Base-by-base conservation (phyloP, 2,797 vertebrate genomes). In the Tauraco hartlaubi region DNA sequence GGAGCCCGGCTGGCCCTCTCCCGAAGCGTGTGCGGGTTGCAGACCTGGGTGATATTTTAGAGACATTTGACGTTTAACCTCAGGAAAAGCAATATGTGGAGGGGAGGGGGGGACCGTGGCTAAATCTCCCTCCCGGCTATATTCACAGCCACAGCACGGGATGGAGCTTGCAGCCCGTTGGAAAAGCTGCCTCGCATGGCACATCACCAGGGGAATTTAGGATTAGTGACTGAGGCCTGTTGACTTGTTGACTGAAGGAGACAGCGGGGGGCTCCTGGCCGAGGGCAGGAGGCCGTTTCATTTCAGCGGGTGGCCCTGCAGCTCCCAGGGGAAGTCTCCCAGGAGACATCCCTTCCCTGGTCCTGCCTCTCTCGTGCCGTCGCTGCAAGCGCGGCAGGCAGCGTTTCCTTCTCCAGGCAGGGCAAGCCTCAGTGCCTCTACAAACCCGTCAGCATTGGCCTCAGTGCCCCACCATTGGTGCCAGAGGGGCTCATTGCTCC, bases 21-120 rank as follows among this genome's bases (percentile, higher is more conserved):
- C 55, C 7, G 15, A 78, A 89, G 80, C 2, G 22, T 6, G 5
- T 17, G 33, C 2, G 48, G 55, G 72, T 76, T 94, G 91, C 69
- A 92, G 54, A 88, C 72, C 66, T 2, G 1, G 51, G 91, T 75
- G 82, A 84, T 94, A 93, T 97, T 96, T 96, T 94, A 96, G 67
- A 79, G 81, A 8, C 10, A 17, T 84, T 92, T 96, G 91, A 93
- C n/a, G 58, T 94, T 90, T 96, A 80, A 96, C 92, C 94, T 91
- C 88, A 51, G 78, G 56, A 91, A 88, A 94, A 88, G 82, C 74
- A 87, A 39, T 85, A 64, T 23, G 67, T 2, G 15, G 29, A 49
- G n/a, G 33, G 68, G 61, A 58, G 43, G 28, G 15, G 55, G n/a
- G 31, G 6, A 39, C 44, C 3, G 2, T 26, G 81, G 69, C 73